Evolutionary conservation across 2,113 vertebrate species (phyloP).

Genomic region (Gambusia holbrooki): DNA sequence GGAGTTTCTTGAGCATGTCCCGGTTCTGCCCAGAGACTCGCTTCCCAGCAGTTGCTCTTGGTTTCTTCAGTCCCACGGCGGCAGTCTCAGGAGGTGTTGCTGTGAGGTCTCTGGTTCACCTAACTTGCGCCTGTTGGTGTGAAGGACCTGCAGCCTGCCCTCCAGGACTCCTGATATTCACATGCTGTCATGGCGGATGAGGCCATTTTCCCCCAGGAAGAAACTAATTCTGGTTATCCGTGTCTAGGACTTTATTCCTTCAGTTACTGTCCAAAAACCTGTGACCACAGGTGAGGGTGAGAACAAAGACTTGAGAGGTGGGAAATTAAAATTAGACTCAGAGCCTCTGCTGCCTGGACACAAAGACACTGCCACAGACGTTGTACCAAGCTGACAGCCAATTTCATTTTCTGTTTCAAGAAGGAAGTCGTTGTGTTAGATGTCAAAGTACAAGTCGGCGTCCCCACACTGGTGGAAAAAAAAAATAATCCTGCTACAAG

Average conservation of each 20-base stretch:
- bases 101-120: conserved; percentile 45
- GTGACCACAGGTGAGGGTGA: conserved; percentile 46
- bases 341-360: conserved; percentile 19
- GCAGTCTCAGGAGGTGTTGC: conserved; percentile 42
- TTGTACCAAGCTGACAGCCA: conserved; percentile 42
- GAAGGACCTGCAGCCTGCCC: conserved; percentile 30
- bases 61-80: conserved; percentile 30
- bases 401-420: conserved; percentile 63
- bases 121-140: conserved; percentile 37
- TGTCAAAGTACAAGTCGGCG: conserved; percentile 47
- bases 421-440: conserved; percentile 38
- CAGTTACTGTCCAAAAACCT: conserved; percentile 41
- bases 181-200: conserved; percentile 32
- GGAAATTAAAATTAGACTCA: conserved; percentile 35
- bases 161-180: conserved; percentile 24
- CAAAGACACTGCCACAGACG: conserved; percentile 17
- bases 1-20: conserved; percentile 30
- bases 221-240: conserved; percentile 48
- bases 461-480: conserved; percentile 19
- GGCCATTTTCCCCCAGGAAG: conserved; percentile 42
- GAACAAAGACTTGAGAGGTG: conserved; percentile 46
- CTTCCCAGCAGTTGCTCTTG: conserved; percentile 24
- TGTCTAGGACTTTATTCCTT: conserved; percentile 36
- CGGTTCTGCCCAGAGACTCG: conserved; percentile 32
- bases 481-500: conserved; percentile 19